phyloP scores from a whole-genome alignment of 2,888 invertebrate genomes.

The Tachina grossa region DNA sequence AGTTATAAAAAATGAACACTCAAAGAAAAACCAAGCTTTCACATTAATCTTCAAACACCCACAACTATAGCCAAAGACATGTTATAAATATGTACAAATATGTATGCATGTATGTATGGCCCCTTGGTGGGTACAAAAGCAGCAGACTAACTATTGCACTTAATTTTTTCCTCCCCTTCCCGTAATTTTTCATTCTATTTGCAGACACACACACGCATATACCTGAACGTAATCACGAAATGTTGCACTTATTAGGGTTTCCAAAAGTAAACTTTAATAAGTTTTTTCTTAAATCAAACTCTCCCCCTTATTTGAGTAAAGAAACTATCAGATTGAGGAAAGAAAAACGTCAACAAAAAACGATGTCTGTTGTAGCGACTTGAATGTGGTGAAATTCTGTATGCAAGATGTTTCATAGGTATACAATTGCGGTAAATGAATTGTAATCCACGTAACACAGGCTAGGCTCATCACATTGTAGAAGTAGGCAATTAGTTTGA shows the following conservation, averaged over 20 bases:
- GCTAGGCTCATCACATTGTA: too few relatives aligned
- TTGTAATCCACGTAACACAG: too few relatives aligned
- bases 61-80: slow-evolving; percentile 41
- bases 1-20: slow-evolving; percentile 6
- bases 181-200: slow-evolving; percentile 28
- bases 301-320: too few relatives aligned
- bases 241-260: slow-evolving; percentile 35
- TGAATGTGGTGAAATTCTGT: too few relatives aligned
- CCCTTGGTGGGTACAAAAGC: slow-evolving; percentile 35
- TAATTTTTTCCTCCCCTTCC: slow-evolving; percentile 19
- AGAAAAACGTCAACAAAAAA: too few relatives aligned
- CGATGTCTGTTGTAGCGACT: too few relatives aligned
- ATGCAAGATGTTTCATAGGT: too few relatives aligned
- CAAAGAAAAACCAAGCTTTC: slow-evolving; percentile 22
- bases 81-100: slow-evolving; percentile 44
- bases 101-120: not conserved
- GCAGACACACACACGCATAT: not conserved
- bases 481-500: too few relatives aligned
- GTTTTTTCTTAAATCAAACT: too few relatives aligned
- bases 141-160: slow-evolving; percentile 53
- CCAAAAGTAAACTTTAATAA: slow-evolving; percentile 4
- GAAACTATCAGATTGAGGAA: too few relatives aligned
- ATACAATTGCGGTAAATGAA: too few relatives aligned
- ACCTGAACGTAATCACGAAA: slow-evolving; percentile 26
- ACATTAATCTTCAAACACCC: slow-evolving; percentile 65